phyloP scores from a whole-genome alignment of 2,888 invertebrate genomes.

The Chydorus sphaericus region DNA sequence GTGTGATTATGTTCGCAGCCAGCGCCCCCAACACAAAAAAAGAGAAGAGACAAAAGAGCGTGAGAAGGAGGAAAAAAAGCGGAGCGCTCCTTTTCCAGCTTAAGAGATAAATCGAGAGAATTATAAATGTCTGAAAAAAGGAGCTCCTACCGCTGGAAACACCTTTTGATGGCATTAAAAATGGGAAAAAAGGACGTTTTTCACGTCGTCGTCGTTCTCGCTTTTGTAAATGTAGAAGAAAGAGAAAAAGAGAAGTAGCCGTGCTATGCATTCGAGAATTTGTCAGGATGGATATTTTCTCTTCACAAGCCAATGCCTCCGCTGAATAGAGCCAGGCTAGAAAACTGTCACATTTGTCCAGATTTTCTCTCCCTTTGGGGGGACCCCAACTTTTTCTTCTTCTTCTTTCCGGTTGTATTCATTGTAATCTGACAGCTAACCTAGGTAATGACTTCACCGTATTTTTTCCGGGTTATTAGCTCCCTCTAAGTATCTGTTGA shows the following conservation, averaged over 20 bases:
- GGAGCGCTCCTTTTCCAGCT: no score
- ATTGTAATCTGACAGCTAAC: neutral
- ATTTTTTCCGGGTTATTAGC: no score
- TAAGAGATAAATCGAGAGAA: conserved; percentile 5
- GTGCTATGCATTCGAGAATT: neutral
- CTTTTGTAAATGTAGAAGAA: neutral
- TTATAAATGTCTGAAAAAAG: neutral
- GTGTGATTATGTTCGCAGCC: no score
- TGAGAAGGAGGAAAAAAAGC: neutral
- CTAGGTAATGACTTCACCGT: neutral
- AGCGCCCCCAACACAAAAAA: no score
- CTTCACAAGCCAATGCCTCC: no score
- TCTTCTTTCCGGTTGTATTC: neutral
- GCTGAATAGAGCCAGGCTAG: no score
- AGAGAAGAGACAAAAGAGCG: no score
- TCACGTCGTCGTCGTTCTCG: conserved; percentile 5
- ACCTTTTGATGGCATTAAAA: neutral
- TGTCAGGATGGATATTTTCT: no score
- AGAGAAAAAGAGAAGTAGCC: neutral
- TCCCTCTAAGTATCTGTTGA: no score
- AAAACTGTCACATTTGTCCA: no score
- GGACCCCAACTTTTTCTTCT: neutral
- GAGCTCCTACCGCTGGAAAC: neutral
- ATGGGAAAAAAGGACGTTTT: neutral
- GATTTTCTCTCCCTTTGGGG: neutral